phyloP scores from a whole-genome alignment of 2,888 invertebrate species.

The Sesia bembeciformis region DNA sequence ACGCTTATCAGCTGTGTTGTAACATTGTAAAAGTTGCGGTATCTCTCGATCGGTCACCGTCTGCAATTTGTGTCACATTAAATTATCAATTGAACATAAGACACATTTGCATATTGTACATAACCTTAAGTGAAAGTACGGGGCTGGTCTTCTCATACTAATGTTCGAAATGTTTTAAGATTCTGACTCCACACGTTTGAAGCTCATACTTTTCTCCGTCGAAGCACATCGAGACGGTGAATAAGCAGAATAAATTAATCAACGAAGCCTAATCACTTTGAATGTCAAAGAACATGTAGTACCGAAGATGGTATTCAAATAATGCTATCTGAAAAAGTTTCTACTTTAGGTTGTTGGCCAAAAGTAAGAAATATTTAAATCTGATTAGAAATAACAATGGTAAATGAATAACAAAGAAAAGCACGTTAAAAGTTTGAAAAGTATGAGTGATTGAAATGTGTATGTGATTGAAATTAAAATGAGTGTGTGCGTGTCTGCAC shows the following conservation, averaged over 20 bases:
- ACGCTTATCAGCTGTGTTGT: too few relatives aligned
- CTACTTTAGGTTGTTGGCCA: too few relatives aligned
- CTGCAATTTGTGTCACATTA: slow-evolving; percentile 54
- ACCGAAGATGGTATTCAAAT: slow-evolving; percentile 3
- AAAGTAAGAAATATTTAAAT: too few relatives aligned
- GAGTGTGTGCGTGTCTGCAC: slow-evolving; percentile 25
- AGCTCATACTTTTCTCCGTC: slow-evolving; percentile 60
- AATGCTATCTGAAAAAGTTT: too few relatives aligned
- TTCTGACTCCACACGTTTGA: slow-evolving; percentile 53
- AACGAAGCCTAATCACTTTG: slow-evolving; percentile 42
- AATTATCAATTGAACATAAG: slow-evolving; percentile 56
- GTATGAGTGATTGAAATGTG: too few relatives aligned
- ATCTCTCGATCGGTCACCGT: slow-evolving; percentile 21
- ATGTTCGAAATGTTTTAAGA: slow-evolving; percentile 66
- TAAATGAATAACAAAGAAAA: too few relatives aligned
- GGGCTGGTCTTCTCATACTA: slow-evolving; percentile 59
- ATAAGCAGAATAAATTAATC: slow-evolving; percentile 67
- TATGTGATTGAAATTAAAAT: too few relatives aligned
- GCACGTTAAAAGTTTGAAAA: too few relatives aligned
- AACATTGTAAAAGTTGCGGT: slow-evolving; percentile 2
- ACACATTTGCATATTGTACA: slow-evolving; percentile 65
- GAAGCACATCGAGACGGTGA: slow-evolving; percentile 49
- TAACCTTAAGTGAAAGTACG: slow-evolving; percentile 70
- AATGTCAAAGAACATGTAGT: slow-evolving; percentile 34
- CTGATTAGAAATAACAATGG: too few relatives aligned